Base-by-base conservation (phyloP, 2,113 vertebrate species). In the Grammomys surdaster region DNA sequence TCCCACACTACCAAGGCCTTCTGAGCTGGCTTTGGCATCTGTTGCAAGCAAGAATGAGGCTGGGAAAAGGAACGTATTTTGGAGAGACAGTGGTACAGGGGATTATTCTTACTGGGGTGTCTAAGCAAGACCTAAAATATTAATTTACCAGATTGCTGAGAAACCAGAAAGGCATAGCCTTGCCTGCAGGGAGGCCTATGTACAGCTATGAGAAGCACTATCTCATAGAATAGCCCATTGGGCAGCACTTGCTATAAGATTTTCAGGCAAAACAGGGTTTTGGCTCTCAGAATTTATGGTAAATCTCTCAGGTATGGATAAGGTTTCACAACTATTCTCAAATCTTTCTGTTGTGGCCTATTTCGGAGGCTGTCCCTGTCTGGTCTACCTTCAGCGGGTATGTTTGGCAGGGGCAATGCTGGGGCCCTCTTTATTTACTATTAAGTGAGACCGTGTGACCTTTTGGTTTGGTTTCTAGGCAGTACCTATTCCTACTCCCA, bases 401-500 rank as follows among this genome's bases (percentile, higher is more conserved):
- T 72, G 67, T 9, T 72, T 36, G 20, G 67, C 48, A 87, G 46
- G 31, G 48, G 46, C 22, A 19, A 8, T 51, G 31, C 31, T 70
- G 46, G 43, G 31, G 31, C 19, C 26, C 0, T 72, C 7, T 51
- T 56, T 54, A 24, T 43, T 69, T 48, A 63, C 28, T 43, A 4
- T 12, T 26, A 8, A 20, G 9, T 73, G 9, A 24, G 20, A 48
- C 9, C 48, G 1, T 48, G 43, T 48, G 60, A 86, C 19, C 63
- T 87, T 51, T 54, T 87, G 85, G 11, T 69, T 87, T 24, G 12
- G 43, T 87, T 67, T 51, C 31, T 24, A 48, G 63, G 63, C 20
- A 4, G 8, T 16, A 11, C 2, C 43, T 11, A 1, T 4, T 17
- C 31, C 11, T 11, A 73, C n/a, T 10, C 19, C 20, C 19, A 0